Conservation (phyloP, 2,797 vertebrate species). For the Lutjanus argentimaculatus region DNA sequence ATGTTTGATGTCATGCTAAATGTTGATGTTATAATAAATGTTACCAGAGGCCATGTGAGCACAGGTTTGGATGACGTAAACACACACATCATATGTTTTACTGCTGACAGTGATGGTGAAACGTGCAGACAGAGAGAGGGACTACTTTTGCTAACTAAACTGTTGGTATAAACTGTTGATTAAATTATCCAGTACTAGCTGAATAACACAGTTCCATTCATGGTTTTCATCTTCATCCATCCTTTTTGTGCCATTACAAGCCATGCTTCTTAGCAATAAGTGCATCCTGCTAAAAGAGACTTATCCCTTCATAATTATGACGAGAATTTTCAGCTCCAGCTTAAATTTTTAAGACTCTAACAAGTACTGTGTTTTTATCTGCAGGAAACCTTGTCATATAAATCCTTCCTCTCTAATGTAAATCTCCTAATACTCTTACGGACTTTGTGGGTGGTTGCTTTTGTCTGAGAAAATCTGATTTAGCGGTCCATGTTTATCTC, state of each 20-base stretch:
- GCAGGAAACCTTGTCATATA: slow-evolving; percentile 60
- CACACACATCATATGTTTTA: neutral
- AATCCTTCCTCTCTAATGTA: slow-evolving; percentile 65
- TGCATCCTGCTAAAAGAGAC: slow-evolving; percentile 59
- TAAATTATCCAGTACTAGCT: neutral
- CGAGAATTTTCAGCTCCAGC: slow-evolving; percentile 44
- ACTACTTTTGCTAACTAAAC: neutral
- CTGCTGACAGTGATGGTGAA: neutral
- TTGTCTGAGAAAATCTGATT: slow-evolving; percentile 59
- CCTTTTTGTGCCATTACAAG: slow-evolving; percentile 6
- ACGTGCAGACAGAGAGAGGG: neutral
- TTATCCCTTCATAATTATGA: slow-evolving; percentile 48
- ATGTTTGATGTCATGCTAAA: too few species aligned
- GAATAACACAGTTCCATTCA: slow-evolving; percentile 15
- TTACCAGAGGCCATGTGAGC: neutral
- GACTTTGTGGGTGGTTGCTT: slow-evolving; percentile 63
- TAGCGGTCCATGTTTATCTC: slow-evolving; percentile 35
- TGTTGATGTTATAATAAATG: too few species aligned
- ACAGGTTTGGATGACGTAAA: neutral
- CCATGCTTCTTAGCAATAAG: slow-evolving; percentile 49
- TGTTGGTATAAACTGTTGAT: neutral
- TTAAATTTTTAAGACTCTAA: slow-evolving; percentile 56
- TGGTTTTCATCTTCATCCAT: slow-evolving; percentile 19
- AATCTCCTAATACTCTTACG: slow-evolving; percentile 72
- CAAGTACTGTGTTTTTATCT: slow-evolving; percentile 43